Evolutionary conservation across 1,140 invertebrate species (phyloP).

Genomic region (Arion vulgaris): DNA sequence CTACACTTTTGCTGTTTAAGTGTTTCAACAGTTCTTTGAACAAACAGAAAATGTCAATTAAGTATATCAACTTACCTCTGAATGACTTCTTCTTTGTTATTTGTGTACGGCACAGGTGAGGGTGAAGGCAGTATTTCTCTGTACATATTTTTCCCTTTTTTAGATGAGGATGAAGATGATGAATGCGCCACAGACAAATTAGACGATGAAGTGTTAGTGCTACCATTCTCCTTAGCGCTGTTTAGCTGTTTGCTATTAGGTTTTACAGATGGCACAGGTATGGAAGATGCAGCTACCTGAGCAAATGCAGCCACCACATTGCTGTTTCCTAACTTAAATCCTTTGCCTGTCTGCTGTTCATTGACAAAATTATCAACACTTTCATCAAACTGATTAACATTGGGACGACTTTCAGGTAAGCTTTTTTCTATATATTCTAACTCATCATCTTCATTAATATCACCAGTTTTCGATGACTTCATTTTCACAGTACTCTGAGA

Average conservation of each 20-base stretch:
- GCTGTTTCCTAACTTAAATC: conserved; percentile 56
- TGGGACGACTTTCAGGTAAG: conserved; percentile 60
- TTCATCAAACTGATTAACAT: conserved; percentile 71
- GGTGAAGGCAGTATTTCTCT: conserved; percentile 63
- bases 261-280: conserved; percentile 37
- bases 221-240: conserved; percentile 65
- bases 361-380: conserved; percentile 63
- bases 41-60: no score
- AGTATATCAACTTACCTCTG: conserved; percentile 48
- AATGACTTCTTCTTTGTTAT: conserved; percentile 70
- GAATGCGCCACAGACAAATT: conserved; percentile 23
- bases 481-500: conserved; percentile 6
- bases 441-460: conserved; percentile 66
- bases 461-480: conserved; percentile 50
- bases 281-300: conserved; percentile 21
- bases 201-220: conserved; percentile 6
- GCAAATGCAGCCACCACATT: conserved; percentile 35
- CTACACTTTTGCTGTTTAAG: no score
- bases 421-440: conserved; percentile 69
- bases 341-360: conserved; percentile 65
- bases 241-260: conserved; percentile 62
- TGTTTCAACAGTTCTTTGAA: no score
- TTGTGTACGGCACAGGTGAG: conserved; percentile 56
- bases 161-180: conserved; percentile 34
- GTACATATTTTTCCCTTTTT: conserved; percentile 67